Evolutionary conservation across 2,888 invertebrate species (phyloP).

Genomic region (Andrena bicolor): DNA sequence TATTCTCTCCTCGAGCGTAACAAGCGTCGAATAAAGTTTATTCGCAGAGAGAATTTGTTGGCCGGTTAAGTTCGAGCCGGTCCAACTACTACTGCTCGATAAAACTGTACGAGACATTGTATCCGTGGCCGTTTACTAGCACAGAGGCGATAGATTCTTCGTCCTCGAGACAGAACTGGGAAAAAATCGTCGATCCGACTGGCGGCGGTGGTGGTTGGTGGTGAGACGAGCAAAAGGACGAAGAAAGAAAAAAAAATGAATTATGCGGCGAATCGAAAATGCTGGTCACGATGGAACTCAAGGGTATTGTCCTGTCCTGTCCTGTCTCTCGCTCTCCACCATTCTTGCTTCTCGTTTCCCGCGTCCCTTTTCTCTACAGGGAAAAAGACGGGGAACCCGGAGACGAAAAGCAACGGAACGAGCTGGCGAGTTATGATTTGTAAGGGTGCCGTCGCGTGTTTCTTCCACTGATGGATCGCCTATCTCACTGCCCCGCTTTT

Average conservation of each 20-base stretch:
- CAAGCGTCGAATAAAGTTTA: constrained; percentile 2
- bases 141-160: constrained; percentile 64
- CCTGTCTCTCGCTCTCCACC: constrained; percentile 12
- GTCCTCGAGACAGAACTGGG: constrained; percentile 42
- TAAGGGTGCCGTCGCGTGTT: constrained; percentile 69
- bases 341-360: constrained; percentile 8
- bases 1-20: background rate
- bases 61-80: constrained; percentile 2
- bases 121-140: constrained; percentile 17
- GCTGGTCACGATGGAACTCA: constrained; percentile 76
- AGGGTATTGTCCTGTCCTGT: constrained; percentile 77
- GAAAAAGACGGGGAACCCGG: constrained; percentile 30
- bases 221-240: constrained; percentile 23
- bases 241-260: constrained; percentile 67
- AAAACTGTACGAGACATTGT: background rate
- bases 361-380: background rate
- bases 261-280: constrained; percentile 77
- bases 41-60: background rate
- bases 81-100: background rate
- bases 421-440: constrained; percentile 70
- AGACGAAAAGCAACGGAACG: constrained; percentile 35
- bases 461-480: constrained; percentile 69
- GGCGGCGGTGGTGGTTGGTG: constrained; percentile 6
- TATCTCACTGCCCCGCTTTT: constrained; percentile 55
- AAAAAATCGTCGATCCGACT: constrained; percentile 34